Base-by-base conservation (phyloP, 2,113 vertebrate species). In the Limnothrissa miodon region DNA sequence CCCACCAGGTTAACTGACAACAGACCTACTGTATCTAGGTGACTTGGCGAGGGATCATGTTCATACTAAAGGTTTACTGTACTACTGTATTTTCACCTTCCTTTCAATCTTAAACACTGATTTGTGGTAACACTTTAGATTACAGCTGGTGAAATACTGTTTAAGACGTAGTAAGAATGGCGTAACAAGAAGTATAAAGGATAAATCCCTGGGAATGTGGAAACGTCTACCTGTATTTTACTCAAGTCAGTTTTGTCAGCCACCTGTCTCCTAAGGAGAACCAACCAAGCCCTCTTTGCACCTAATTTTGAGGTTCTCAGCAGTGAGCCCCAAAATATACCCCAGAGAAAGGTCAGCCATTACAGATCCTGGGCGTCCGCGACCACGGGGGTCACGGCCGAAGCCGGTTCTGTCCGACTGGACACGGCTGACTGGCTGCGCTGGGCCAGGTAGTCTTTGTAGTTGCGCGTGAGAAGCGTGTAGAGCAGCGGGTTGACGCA, bases 401-500 rank as follows among this genome's bases (percentile, higher is more conserved):
- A 92, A 1, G 81, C 90, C 0, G 78, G 85, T n/a, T 95, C 93
- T 0, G 42, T 88, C 29, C 93, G 86, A 87, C 91, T 94, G 0
- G 90, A 90, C 17, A 86, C 89, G 0, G 83, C 86, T 0, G 87
- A 87, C 79, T 93, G 94, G 82, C 91, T 80, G 78, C 92, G 93
- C 88, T 95, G 92, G 0, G 6, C 88, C 17, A 95, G 80, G 59
- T 86, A 90, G 66, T 87, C 91, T 25, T 86, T 90, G 56, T 93
- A 95, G 89, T 95, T 96, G n/a, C 92, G 80, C 0, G 95, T 90
- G 0, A 97, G 92, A 3, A 96, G 89, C 0, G 95, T 96, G 90
- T 96, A 97, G 23, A 98, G 94, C 78, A 96, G 94, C 0, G 96
- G 96, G 48, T 96, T 97, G 82, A 96, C 44, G 0, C 96, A 97